Evolutionary conservation across 2,797 vertebrate genomes (phyloP).

Genomic region (Tenualosa ilisha): DNA sequence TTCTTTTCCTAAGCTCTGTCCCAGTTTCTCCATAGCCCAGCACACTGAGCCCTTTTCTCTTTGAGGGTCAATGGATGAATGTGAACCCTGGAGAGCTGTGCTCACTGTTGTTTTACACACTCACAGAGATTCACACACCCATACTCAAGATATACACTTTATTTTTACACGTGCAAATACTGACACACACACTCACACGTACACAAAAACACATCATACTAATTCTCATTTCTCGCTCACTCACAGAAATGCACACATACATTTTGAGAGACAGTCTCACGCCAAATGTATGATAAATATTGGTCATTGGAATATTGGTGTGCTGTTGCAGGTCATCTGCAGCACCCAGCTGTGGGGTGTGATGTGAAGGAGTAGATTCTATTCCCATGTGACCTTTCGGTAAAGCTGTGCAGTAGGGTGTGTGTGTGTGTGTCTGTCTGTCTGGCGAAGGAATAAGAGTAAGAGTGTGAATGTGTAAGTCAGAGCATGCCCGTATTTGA

Average conservation of each 20-base stretch:
- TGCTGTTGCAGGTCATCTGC: not conserved
- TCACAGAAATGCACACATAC: too few species aligned
- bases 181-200: not conserved
- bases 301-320: too few species aligned
- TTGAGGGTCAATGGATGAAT: not conserved
- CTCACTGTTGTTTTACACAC: not conserved
- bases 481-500: not conserved
- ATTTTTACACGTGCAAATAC: too few species aligned
- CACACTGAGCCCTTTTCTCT: slow-evolving; percentile 11
- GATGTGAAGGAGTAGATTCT: not conserved
- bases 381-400: slow-evolving; percentile 41
- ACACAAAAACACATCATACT: not conserved
- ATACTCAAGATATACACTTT: too few species aligned
- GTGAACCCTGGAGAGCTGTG: not conserved
- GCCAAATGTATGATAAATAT: too few species aligned
- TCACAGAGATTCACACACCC: too few species aligned
- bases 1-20: not conserved
- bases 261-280: too few species aligned
- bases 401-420: not conserved
- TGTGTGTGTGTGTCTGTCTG: not conserved
- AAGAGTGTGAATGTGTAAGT: not conserved
- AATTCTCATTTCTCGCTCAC: too few species aligned
- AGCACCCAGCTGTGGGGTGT: slow-evolving; percentile 34
- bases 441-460: not conserved
- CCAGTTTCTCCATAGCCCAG: not conserved